phyloP scores from a whole-genome alignment of 92 coral and sea anemone species.

The Siderastrea siderea region DNA sequence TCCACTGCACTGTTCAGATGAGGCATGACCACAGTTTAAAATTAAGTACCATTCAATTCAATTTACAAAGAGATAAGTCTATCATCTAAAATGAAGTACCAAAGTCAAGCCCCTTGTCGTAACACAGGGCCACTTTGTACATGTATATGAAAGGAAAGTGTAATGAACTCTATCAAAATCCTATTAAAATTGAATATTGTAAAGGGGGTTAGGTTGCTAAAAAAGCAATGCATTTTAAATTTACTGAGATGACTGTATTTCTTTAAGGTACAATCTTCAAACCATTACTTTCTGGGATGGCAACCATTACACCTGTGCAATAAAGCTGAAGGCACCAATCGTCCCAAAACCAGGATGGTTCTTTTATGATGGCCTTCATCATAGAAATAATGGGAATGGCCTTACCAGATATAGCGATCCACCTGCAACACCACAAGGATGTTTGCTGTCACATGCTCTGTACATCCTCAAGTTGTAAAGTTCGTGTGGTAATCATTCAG shows the following conservation, averaged over 20 bases:
- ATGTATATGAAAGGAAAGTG: not conserved
- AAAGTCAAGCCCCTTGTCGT: too few relatives aligned
- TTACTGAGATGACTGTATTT: not conserved
- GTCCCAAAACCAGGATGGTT: not conserved
- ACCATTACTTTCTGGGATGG: not conserved
- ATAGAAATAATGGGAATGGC: not conserved
- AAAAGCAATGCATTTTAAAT: too few relatives aligned
- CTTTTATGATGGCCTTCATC: not conserved
- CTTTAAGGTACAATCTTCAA: not conserved
- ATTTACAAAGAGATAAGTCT: too few relatives aligned
- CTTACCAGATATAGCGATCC: not conserved
- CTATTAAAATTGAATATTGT: too few relatives aligned
- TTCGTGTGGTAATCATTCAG: too few relatives aligned
- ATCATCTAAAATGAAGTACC: too few relatives aligned
- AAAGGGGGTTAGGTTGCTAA: too few relatives aligned
- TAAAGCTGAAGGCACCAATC: not conserved
- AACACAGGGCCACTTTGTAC: too few relatives aligned
- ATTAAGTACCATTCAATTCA: too few relatives aligned
- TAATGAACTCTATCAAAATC: not conserved
- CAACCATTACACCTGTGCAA: not conserved
- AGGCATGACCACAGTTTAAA: too few relatives aligned
- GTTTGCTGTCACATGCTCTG: not conserved
- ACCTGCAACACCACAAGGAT: not conserved
- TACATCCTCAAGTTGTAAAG: not conserved
- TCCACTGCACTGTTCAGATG: too few relatives aligned